Conservation (phyloP, 2,888 invertebrate genomes). For the Dryadula phaetusa region DNA sequence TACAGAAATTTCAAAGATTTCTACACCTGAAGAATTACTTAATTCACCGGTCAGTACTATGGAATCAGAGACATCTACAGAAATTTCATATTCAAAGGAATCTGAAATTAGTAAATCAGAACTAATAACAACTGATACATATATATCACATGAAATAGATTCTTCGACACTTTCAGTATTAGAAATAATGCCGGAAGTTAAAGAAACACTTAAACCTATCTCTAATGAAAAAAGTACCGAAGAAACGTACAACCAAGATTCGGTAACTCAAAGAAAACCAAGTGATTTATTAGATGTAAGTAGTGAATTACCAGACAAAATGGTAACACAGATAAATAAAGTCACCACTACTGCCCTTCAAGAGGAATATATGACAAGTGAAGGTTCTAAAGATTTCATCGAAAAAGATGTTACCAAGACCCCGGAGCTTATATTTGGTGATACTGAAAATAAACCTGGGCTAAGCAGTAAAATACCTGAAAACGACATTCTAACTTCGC, state of each 20-base stretch:
- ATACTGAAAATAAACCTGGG: slow-evolving; percentile 12
- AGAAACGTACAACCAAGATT: slow-evolving; percentile 26
- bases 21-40: background rate
- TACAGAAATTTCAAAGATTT: slow-evolving; percentile 24
- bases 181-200: slow-evolving; percentile 31
- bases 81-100: slow-evolving; percentile 14
- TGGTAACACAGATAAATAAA: slow-evolving; percentile 3
- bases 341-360: background rate
- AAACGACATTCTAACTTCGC: background rate
- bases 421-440: slow-evolving; percentile 11
- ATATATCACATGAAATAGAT: slow-evolving; percentile 6
- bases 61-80: slow-evolving; percentile 10
- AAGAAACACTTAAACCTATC: slow-evolving; percentile 19
- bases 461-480: background rate
- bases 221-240: slow-evolving; percentile 32
- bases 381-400: slow-evolving; percentile 4
- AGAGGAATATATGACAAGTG: background rate
- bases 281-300: slow-evolving; percentile 18
- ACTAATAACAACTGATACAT: slow-evolving; percentile 1
- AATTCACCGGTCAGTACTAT: background rate
- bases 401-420: background rate
- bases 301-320: slow-evolving; percentile 14
- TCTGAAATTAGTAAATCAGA: background rate
- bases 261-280: slow-evolving; percentile 32
- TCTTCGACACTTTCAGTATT: slow-evolving; percentile 7